phyloP scores from a whole-genome alignment of 2,888 invertebrate genomes.

The Tipula helvola region DNA sequence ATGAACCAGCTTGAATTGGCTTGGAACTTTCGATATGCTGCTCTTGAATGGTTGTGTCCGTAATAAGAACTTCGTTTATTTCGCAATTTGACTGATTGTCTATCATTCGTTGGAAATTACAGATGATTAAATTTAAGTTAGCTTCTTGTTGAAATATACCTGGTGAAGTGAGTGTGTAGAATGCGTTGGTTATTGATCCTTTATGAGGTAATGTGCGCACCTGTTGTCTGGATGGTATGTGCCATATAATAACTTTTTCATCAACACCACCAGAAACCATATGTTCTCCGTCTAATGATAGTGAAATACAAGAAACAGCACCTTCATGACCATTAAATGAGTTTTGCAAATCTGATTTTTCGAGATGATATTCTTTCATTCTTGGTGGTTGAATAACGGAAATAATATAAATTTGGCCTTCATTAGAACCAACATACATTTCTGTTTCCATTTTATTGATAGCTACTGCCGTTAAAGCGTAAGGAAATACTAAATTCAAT shows the following conservation, averaged over 20 bases:
- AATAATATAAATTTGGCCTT: slow-evolving; percentile 58
- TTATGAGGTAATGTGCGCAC: slow-evolving; percentile 57
- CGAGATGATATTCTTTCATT: slow-evolving; percentile 50
- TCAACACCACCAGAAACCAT: slow-evolving; percentile 68
- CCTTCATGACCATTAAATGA: slow-evolving; percentile 57
- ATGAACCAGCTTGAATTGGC: neutral
- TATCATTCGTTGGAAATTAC: slow-evolving; percentile 44
- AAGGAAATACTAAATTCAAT: slow-evolving; percentile 60
- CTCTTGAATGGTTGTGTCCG: neutral
- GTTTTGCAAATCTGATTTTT: slow-evolving; percentile 37
- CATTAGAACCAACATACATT: slow-evolving; percentile 59
- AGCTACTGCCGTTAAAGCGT: slow-evolving; percentile 52
- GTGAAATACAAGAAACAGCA: slow-evolving; percentile 54
- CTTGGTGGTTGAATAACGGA: slow-evolving; percentile 55
- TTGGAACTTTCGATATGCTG: neutral
- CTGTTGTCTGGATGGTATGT: slow-evolving; percentile 62
- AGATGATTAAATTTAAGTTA: slow-evolving; percentile 42
- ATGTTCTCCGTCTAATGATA: slow-evolving; percentile 57
- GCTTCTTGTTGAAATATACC: slow-evolving; percentile 47
- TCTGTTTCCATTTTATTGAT: slow-evolving; percentile 57
- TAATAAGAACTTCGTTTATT: neutral
- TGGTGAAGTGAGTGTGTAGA: slow-evolving; percentile 46
- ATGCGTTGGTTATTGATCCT: slow-evolving; percentile 60
- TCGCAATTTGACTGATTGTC: slow-evolving; percentile 26
- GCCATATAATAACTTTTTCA: slow-evolving; percentile 66